Conservation (phyloP, 2,113 vertebrate species). For the Trichechus manatus region DNA sequence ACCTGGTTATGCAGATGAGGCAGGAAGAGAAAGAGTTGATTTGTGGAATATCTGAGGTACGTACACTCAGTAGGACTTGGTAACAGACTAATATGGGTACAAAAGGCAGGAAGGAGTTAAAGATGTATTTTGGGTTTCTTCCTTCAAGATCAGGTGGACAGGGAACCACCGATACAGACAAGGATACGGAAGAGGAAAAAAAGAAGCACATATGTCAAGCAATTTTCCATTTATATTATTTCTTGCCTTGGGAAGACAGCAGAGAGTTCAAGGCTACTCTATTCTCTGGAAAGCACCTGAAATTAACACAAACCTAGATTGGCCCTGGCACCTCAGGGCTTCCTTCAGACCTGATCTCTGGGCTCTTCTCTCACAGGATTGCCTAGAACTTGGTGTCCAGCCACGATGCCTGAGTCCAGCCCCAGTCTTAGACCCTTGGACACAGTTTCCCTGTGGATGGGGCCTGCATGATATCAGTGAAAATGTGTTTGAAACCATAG, state of each 20-base stretch:
- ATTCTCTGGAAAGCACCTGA: background rate
- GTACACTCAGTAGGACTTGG: no score
- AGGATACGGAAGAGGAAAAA: background rate
- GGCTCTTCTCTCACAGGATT: background rate
- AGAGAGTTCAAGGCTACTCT: background rate
- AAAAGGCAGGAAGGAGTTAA: background rate
- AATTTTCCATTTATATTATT: background rate
- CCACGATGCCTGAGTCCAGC: background rate
- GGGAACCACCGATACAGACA: no score
- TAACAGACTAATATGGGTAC: background rate
- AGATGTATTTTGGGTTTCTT: background rate
- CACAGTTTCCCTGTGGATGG: background rate
- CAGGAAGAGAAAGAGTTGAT: background rate
- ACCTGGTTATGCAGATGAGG: background rate
- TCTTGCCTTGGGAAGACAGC: background rate
- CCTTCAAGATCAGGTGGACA: background rate
- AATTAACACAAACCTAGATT: background rate
- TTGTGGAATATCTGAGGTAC: background rate
- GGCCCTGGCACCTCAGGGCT: background rate
- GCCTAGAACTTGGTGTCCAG: background rate
- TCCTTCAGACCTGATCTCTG: background rate
- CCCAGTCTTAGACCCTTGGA: background rate
- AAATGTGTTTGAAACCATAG: background rate
- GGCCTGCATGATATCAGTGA: background rate
- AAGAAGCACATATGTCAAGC: background rate